These are phyloP conservation scores for Alexandromys fortis DNA, from an alignment of 2,113 vertebrate species.

Conservation along the genomic window DNA sequence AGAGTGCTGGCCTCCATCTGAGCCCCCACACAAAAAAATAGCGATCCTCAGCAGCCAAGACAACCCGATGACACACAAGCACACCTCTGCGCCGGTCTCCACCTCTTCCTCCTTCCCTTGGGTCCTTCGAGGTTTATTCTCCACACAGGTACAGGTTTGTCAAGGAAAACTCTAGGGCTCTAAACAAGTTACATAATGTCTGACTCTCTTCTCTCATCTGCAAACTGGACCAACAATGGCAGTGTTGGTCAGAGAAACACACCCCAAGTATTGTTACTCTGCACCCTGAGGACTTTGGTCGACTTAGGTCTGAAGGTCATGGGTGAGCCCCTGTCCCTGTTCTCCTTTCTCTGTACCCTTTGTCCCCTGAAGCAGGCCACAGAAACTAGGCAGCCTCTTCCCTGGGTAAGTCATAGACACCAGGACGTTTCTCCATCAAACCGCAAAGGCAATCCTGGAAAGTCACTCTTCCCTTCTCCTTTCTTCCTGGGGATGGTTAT, in stretches of 20 bases:
- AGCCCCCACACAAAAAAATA: not conserved
- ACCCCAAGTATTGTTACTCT: not conserved
- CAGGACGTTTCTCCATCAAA: not conserved
- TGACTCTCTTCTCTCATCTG: not conserved
- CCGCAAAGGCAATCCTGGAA: not conserved
- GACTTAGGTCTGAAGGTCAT: not conserved
- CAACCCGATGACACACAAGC: rapidly evolving
- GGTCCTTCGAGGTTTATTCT: not conserved
- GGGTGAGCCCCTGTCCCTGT: too few relatives aligned
- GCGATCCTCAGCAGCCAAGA: not conserved
- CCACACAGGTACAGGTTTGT: not conserved
- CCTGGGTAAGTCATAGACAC: not conserved
- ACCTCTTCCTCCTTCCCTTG: not conserved
- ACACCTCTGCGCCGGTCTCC: rapidly evolving
- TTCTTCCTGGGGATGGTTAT: not conserved
- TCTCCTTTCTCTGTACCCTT: not conserved
- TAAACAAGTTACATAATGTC: not conserved
- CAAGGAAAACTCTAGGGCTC: not conserved
- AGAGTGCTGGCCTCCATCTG: not conserved
- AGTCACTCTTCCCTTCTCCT: not conserved
- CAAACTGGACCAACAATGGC: not conserved
- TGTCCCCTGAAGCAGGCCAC: not conserved
- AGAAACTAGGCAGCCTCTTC: not conserved
- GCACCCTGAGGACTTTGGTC: not conserved
- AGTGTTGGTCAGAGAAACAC: too few relatives aligned